These are phyloP conservation scores for Doryteuthis pealeii DNA, from an alignment of 1,140 invertebrate genomes.

Conservation along the genomic window DNA sequence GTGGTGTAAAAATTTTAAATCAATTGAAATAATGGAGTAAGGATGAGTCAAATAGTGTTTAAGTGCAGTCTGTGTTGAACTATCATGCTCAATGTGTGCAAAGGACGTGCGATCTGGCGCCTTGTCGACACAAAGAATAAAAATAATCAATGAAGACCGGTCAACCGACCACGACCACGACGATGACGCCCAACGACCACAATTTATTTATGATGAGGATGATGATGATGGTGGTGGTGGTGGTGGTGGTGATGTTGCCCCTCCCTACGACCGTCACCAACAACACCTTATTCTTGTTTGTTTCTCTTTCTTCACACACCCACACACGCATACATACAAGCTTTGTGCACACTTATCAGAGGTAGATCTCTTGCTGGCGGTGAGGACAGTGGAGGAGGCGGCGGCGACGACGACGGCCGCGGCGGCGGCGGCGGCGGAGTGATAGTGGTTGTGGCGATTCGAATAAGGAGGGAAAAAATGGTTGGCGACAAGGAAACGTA, in stretches of 20 bases:
- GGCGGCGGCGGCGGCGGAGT: too few species aligned
- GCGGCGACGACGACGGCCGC: too few species aligned
- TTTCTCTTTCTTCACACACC: neutral
- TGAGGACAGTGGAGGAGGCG: too few species aligned
- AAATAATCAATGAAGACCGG: constrained; percentile 15
- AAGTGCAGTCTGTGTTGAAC: neutral
- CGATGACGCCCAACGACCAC: neutral
- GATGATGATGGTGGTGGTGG: too few species aligned
- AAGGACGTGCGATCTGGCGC: constrained; percentile 11
- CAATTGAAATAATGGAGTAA: constrained; percentile 23
- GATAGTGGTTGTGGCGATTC: too few species aligned
- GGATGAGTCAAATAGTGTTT: constrained; percentile 19
- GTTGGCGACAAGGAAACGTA: neutral
- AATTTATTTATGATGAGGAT: neutral
- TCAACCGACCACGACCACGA: neutral
- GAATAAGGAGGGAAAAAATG: too few species aligned
- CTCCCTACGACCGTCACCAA: neutral
- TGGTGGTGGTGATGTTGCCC: too few species aligned
- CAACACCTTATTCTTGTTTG: neutral
- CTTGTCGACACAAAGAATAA: constrained; percentile 14
- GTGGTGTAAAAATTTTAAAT: constrained; percentile 7
- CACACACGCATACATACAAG: neutral
- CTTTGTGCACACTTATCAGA: neutral
- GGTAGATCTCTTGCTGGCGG: too few species aligned
- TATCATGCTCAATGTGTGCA: constrained; percentile 5